phyloP scores from a whole-genome alignment of 2,888 invertebrate genomes.

The Caenorhabditis virilis region DNA sequence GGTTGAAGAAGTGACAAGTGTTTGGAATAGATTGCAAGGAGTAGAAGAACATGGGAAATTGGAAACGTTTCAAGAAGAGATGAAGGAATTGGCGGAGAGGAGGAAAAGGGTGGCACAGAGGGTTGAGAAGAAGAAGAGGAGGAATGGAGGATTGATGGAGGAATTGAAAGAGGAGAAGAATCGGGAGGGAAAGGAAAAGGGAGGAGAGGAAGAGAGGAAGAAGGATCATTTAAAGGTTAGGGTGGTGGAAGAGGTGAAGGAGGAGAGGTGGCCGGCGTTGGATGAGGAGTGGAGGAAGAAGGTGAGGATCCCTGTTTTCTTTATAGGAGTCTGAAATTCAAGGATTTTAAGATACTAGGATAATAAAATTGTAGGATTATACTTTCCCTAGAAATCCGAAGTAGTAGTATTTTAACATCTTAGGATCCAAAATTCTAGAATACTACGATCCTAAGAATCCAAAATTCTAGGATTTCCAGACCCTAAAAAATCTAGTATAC shows the following conservation, averaged over 20 bases:
- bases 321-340: too few relatives aligned
- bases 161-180: slow-evolving; percentile 17
- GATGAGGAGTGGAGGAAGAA: slow-evolving; percentile 53
- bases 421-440: too few relatives aligned
- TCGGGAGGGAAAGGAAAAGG: slow-evolving; percentile 3
- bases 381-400: too few relatives aligned
- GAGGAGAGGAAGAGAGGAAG: slow-evolving; percentile 8
- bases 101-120: slow-evolving; percentile 18
- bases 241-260: slow-evolving; percentile 47
- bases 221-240: slow-evolving; percentile 21
- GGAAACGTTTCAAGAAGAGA: slow-evolving; percentile 35
- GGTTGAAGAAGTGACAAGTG: slow-evolving; percentile 80
- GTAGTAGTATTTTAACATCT: too few relatives aligned
- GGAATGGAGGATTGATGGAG: slow-evolving; percentile 31
- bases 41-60: slow-evolving; percentile 44
- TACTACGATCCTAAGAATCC: too few relatives aligned
- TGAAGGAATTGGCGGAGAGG: slow-evolving; percentile 31
- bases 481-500: too few relatives aligned
- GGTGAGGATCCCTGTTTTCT: too few relatives aligned
- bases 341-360: too few relatives aligned
- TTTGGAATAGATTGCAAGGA: slow-evolving; percentile 70
- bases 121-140: slow-evolving; percentile 20
- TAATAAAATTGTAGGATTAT: too few relatives aligned
- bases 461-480: too few relatives aligned
- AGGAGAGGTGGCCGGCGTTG: slow-evolving; percentile 60